Evolutionary conservation across 2,113 vertebrate species (phyloP).

Genomic region (Nesogale talazaci): DNA sequence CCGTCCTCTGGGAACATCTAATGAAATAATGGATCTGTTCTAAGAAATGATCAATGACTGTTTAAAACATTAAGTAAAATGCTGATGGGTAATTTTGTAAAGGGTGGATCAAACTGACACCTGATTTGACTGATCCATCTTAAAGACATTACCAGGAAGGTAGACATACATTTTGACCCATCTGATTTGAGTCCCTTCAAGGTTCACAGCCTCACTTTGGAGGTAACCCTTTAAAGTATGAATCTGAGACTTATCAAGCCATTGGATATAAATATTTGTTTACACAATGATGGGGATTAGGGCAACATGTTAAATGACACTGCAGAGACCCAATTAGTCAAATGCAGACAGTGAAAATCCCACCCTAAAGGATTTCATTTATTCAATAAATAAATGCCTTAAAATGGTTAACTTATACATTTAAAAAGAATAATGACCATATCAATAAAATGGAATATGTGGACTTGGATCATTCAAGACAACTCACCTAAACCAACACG

Average conservation of each 20-base stretch:
- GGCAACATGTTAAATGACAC: conserved; percentile 27
- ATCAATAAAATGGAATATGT: not conserved
- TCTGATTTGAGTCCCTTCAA: not conserved
- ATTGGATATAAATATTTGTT: conserved; percentile 7
- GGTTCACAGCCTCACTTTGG: not conserved
- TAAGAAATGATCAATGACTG: conserved; percentile 28
- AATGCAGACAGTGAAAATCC: conserved; percentile 1
- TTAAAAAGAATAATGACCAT: not conserved
- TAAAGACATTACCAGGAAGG: conserved; percentile 50
- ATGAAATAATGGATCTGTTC: not conserved
- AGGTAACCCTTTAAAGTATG: not conserved
- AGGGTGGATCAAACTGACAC: conserved; percentile 31
- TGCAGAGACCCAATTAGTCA: not conserved
- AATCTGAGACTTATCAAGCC: conserved; percentile 23
- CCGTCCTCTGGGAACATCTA: conserved; percentile 16
- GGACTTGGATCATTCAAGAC: not conserved
- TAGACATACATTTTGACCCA: not conserved
- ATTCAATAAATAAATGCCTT: not conserved
- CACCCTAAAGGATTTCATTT: not conserved
- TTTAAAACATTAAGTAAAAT: conserved; percentile 53
- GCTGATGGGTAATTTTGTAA: conserved; percentile 47
- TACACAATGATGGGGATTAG: not conserved
- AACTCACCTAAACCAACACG: not conserved
- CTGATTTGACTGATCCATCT: conserved; percentile 37
- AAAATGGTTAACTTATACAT: not conserved